phyloP scores from a whole-genome alignment of 2,797 vertebrate genomes.

The Xyrichtys novacula region DNA sequence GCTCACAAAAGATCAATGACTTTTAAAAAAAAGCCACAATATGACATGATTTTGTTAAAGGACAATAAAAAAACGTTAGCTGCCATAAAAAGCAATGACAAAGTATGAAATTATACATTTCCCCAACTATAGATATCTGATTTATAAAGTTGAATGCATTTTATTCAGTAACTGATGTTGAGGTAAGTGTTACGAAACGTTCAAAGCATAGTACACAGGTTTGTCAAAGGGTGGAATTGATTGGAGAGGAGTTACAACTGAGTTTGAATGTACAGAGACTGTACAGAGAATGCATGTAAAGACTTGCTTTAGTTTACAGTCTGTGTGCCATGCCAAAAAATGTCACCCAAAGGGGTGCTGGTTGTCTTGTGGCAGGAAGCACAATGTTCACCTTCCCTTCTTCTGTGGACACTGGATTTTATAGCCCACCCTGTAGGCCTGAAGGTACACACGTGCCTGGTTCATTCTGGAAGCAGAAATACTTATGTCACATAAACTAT shows the following conservation, averaged over 20 bases:
- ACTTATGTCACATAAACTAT: too few relatives aligned
- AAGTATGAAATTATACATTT: conserved; percentile 17
- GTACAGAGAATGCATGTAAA: not conserved
- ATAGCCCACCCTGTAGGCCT: conserved; percentile 89
- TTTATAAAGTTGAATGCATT: not conserved
- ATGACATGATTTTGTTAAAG: not conserved
- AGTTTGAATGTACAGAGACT: too few relatives aligned
- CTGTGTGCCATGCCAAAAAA: not conserved
- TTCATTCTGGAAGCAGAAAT: conserved; percentile 83
- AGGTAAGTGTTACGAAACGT: not conserved
- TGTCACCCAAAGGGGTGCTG: not conserved
- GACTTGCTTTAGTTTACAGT: not conserved
- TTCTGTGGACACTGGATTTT: conserved; percentile 85
- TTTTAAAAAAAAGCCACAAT: not conserved
- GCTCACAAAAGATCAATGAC: not conserved
- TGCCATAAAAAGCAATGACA: conserved; percentile 39
- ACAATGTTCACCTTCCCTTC: conserved; percentile 62
- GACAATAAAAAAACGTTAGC: conserved; percentile 35
- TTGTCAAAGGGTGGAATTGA: not conserved
- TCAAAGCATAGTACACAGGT: not conserved
- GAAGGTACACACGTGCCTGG: conserved; percentile 87
- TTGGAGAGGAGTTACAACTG: too few relatives aligned
- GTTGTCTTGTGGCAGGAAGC: not conserved
- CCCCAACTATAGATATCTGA: not conserved
- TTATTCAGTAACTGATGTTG: not conserved